Evolutionary conservation across 2,113 vertebrate species (phyloP).

Genomic region (Proteles cristata): DNA sequence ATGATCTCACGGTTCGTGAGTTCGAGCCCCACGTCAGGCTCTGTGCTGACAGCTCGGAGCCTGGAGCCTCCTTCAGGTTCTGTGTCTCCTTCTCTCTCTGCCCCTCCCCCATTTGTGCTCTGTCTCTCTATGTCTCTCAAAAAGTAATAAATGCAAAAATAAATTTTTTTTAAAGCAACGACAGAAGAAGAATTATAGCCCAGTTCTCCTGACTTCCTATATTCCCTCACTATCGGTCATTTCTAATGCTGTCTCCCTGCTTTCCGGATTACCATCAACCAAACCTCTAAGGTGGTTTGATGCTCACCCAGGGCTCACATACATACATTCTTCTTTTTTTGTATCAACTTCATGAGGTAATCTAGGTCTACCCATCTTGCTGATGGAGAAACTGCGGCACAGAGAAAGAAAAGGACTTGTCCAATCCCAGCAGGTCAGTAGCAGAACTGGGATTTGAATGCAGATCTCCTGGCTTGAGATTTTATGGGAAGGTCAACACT

Average conservation of each 20-base stretch:
- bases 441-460: neutral
- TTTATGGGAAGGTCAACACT: neutral
- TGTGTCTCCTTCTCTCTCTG: no score
- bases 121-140: no score
- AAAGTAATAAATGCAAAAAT: no score
- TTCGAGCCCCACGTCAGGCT: no score
- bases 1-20: no score
- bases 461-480: neutral
- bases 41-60: no score
- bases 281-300: fast-evolving
- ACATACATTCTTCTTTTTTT: neutral
- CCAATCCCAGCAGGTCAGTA: neutral
- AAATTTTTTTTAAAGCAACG: neutral
- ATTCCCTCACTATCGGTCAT: fast-evolving
- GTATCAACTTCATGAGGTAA: neutral
- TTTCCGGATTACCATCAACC: fast-evolving
- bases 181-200: neutral
- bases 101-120: no score
- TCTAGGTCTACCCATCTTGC: neutral
- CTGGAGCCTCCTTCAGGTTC: no score
- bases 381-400: neutral
- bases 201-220: neutral
- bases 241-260: fast-evolving
- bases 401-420: neutral
- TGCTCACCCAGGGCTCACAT: fast-evolving